Conservation (phyloP, 37 sponge, comb jelly and placozoan genomes). For the Ephydatia muelleri region DNA sequence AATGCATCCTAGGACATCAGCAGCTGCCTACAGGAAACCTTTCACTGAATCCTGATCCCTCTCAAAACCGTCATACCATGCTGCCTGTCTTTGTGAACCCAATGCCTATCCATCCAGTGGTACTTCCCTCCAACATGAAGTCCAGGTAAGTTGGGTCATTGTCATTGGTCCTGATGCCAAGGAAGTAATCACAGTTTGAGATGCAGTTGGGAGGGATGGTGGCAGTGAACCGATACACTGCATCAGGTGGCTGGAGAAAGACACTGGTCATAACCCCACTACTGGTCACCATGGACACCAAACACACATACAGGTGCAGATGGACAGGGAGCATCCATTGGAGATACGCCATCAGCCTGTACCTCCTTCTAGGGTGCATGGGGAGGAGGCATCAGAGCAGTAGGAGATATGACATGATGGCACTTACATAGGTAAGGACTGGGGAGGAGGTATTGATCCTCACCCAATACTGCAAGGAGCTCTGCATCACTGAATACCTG, state of each 20-base stretch:
- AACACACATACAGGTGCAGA: neutral
- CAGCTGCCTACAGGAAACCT: neutral
- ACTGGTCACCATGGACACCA: neutral
- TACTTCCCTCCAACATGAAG: conserved; percentile 1
- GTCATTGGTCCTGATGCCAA: conserved; percentile 8
- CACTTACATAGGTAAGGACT: neutral
- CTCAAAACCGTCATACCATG: conserved; percentile 9
- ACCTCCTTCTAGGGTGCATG: neutral
- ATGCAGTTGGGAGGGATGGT: neutral
- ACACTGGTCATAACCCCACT: neutral
- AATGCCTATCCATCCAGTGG: conserved; percentile 9
- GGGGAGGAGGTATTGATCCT: neutral
- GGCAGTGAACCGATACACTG: conserved; percentile 4
- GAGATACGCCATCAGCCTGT: neutral
- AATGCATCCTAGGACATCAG: neutral
- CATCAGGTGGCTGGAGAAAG: neutral
- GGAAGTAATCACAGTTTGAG: neutral
- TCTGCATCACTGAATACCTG: neutral
- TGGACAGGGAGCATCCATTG: neutral
- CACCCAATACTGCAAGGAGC: neutral
- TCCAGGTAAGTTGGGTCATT: conserved; percentile 15
- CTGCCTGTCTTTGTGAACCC: conserved; percentile 17
- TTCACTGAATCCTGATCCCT: too few species aligned
- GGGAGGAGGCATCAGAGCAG: neutral
- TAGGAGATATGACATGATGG: neutral